Percentiles rank a stretch among this genome's conserved stretches.
phyloP scores from a whole-genome alignment of 2,797 vertebrate species.

The Otolemur crassicaudatus region DNA sequence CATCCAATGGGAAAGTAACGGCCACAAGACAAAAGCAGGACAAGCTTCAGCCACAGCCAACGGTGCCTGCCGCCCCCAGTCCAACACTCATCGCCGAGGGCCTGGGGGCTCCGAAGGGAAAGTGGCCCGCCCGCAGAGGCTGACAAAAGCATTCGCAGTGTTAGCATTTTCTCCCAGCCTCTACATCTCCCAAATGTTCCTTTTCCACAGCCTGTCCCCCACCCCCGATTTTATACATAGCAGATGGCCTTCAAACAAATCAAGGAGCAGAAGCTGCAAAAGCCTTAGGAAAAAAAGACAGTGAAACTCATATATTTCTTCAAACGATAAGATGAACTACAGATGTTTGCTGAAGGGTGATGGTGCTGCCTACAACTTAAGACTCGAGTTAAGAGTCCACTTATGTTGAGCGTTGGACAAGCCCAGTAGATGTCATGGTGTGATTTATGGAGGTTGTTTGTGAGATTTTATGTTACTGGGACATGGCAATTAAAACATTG shows the following conservation, averaged over 20 bases:
- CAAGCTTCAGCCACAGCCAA: neutral
- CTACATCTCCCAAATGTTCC: constrained; percentile 88
- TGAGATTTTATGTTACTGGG: constrained; percentile 86
- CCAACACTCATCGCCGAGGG: neutral
- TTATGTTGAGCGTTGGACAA: constrained; percentile 88
- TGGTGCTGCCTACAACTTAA: constrained; percentile 90
- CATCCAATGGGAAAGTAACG: neutral
- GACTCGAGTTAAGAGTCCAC: constrained; percentile 88
- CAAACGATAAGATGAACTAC: constrained; percentile 93
- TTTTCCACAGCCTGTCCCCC: constrained; percentile 15
- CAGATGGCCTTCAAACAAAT: constrained; percentile 93
- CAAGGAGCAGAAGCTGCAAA: constrained; percentile 91
- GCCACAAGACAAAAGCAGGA: neutral
- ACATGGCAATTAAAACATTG: constrained; percentile 76
- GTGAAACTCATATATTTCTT: constrained; percentile 93
- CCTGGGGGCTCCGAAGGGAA: neutral
- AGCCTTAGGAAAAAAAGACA: constrained; percentile 84
- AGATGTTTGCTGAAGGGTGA: constrained; percentile 94
- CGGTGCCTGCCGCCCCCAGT: neutral
- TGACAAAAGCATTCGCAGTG: constrained; percentile 37
- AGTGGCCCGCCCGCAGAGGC: neutral
- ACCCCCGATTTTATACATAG: constrained; percentile 90
- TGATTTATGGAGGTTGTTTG: constrained; percentile 87
- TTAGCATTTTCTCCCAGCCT: constrained; percentile 85
- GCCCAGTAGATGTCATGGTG: constrained; percentile 85